Evolutionary conservation across 2,797 vertebrate species (phyloP).

Genomic region (Argentina silus): DNA sequence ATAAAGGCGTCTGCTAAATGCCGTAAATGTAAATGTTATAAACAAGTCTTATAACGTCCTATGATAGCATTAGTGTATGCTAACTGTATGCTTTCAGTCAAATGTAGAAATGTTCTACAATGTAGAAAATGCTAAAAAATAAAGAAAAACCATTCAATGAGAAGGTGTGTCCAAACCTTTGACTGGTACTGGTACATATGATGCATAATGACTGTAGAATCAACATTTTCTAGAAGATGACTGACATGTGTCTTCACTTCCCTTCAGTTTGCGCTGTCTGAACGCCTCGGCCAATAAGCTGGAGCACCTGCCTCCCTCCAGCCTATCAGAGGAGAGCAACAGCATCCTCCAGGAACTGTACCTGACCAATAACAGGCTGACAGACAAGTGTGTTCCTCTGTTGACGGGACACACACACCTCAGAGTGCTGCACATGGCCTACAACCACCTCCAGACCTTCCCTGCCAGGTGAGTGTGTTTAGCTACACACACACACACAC

Average conservation of each 20-base stretch:
- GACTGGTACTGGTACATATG: too few relatives aligned
- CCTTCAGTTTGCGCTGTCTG: constrained; percentile 86
- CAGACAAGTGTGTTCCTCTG: constrained; percentile 94
- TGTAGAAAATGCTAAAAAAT: too few relatives aligned
- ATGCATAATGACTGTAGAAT: neutral
- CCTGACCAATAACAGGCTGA: constrained; percentile 94
- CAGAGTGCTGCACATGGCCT: constrained; percentile 94
- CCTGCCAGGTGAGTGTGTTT: constrained; percentile 86
- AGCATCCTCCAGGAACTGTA: constrained; percentile 96
- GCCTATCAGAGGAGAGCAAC: constrained; percentile 90
- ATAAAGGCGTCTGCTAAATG: too few relatives aligned
- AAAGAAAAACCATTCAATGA: too few relatives aligned
- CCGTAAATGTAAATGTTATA: too few relatives aligned
- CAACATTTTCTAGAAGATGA: too few relatives aligned
- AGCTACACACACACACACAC: neutral
- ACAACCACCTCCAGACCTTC: constrained; percentile 94
- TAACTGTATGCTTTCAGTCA: too few relatives aligned
- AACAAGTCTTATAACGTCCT: too few relatives aligned
- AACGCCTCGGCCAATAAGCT: constrained; percentile 96
- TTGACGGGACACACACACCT: constrained; percentile 92
- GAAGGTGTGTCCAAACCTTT: too few relatives aligned
- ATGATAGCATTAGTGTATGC: too few relatives aligned
- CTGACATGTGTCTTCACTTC: constrained; percentile 19
- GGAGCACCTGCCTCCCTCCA: constrained; percentile 92
- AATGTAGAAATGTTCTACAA: too few relatives aligned